Base-by-base conservation (phyloP, 2,797 vertebrate genomes). In the Phyllotis vaccarum region DNA sequence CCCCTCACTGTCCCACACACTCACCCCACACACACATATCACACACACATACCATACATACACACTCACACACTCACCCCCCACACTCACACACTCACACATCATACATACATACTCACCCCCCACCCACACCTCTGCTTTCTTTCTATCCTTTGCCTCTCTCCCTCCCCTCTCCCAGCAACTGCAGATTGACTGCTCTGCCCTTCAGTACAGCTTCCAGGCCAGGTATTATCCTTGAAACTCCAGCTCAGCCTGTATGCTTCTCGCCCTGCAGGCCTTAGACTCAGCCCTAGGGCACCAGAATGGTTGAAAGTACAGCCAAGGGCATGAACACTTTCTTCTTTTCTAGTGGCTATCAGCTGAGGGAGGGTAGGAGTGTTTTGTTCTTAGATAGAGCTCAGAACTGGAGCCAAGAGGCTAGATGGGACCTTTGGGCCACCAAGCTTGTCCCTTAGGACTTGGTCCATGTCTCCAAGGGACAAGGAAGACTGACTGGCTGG, bases 401-500 rank as follows among this genome's bases (percentile, higher is more conserved):
- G 86, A 86, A 83, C 31, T 90, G 60, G 54, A 79, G 40, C 52
- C 31, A 54, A 31, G 76, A 72, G n/a, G 34, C 70, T 90, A 14
- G 22, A 80, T 89, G 46, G 83, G 72, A 17, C 72, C 60, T 46
- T 17, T 31, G 46, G 52, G 34, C 82, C 88, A 89, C 66, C 46
- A 49, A 62, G 46, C 6, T 76, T 87, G 22, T 90, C 60, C 70
- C 83, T n/a, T 91, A 83, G 81, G 43, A 83, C 75, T 94, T 94
- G 80, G n/a, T 82, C 31, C 29, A 17, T 76, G 64, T 85, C 95
- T 96, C 90, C 66, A 87, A 68, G 92, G 72, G 62, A 40, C 60
- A 91, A 86, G 46, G 2, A 16, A 96, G 82, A 92, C 78, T 27
- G 79, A 43, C 54, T 93, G 92, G 27, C 78, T 96, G 68, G 87